Evolutionary conservation across 1,140 invertebrate species (phyloP), one percentile per base, ranked within the genome.

Genomic region (Heterodera carotae): DNA sequence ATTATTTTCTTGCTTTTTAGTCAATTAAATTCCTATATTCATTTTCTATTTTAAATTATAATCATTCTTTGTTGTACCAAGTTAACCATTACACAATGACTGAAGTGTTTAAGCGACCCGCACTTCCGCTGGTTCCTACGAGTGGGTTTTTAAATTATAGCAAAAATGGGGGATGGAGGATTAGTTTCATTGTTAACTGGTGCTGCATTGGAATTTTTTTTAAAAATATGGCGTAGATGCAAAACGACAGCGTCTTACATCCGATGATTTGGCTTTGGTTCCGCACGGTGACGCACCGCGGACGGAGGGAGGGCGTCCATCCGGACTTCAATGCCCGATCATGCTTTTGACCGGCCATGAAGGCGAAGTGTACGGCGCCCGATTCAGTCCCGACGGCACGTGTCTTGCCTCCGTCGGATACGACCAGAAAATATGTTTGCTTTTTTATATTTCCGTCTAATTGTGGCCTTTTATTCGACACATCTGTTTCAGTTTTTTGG

Each of bases 281-380:
- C 12, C 64, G 59, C 31, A 33, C 33, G 77, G 76, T 6, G 69
- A 75, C 12, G 18, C 77, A 22, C 25, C 62, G 62, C 62, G 62
- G 10, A 66, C 62, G 29, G 62, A 31, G 22, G 62, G 64, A 2
- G 53, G 31, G 62, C 39, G 48, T 10, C 31, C 72, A 59, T 81
- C 83, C 25, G 36, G 34, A 22, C 66, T 82, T 0, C 90, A 93
- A 85, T 92, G 95, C 18, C 96, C 97, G 2, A 98, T 98, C 76
- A 98, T 99, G 95, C 90, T 96, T 22, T 88, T 99, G 33, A 93
- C 96, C 88, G 97, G 97, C 0, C 97, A 99, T 89, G 93, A 95
- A 88, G 96, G 95, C 43, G 97, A 99, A 88, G 93, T 99, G 80
- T 98, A 95, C 88, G 92, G 92, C 29, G 90, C 92, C 6, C 93